These are phyloP conservation scores for Gambusia yucatana DNA, from an alignment of 2,797 vertebrate species.

Conservation along the genomic window DNA sequence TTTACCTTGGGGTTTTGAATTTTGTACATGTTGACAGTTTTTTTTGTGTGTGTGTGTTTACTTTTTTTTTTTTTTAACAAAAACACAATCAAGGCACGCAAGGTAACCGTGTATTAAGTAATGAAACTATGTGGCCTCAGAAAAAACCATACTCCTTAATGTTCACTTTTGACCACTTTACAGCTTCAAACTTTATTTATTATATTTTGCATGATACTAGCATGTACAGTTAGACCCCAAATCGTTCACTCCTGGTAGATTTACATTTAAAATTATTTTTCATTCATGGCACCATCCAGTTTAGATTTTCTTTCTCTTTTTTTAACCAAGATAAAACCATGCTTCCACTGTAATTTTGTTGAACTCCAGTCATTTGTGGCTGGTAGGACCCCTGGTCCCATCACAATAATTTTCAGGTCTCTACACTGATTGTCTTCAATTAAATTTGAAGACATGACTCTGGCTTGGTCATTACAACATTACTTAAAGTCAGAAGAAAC, in stretches of 20 bases:
- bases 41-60: neutral
- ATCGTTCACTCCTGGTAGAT: neutral
- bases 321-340: neutral
- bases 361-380: too few species aligned
- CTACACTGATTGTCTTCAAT: too few species aligned
- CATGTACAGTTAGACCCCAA: neutral
- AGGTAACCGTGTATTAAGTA: neutral
- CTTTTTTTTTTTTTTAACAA: neutral
- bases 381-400: too few species aligned
- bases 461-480: neutral
- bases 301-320: neutral
- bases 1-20: neutral
- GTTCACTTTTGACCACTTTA: neutral
- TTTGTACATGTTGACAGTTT: neutral
- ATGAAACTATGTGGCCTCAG: neutral
- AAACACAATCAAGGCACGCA: neutral
- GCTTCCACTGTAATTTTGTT: neutral
- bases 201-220: neutral
- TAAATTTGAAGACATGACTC: too few species aligned
- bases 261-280: neutral
- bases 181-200: neutral
- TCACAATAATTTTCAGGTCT: too few species aligned
- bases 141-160: neutral
- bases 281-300: neutral
- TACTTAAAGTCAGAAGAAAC: neutral